Conservation (phyloP, 2,888 invertebrate genomes). For the Tiliacea aurago region DNA sequence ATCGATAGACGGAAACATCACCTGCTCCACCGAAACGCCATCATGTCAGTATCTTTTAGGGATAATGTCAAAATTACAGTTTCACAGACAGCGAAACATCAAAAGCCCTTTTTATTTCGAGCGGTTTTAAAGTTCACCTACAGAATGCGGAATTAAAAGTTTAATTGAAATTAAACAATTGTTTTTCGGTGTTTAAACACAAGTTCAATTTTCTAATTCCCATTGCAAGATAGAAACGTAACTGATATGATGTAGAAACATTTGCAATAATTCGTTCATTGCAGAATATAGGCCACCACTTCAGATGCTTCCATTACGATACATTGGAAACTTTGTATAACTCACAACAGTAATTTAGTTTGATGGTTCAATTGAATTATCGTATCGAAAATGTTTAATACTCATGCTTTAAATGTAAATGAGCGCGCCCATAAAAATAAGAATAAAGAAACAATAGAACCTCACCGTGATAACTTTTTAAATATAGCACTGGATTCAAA, state of each 20-base stretch:
- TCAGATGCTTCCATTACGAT: slow-evolving; percentile 70
- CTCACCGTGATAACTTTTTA: slow-evolving; percentile 51
- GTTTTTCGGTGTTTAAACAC: slow-evolving; percentile 16
- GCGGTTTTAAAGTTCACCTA: slow-evolving; percentile 26
- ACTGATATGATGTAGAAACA: slow-evolving; percentile 69
- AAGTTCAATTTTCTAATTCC: slow-evolving; percentile 36
- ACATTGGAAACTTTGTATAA: slow-evolving; percentile 60
- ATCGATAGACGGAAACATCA: slow-evolving; percentile 76
- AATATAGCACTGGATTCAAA: slow-evolving; percentile 29
- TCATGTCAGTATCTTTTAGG: slow-evolving; percentile 53
- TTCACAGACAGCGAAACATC: slow-evolving; percentile 42
- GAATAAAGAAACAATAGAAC: slow-evolving; percentile 20
- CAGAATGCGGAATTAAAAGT: slow-evolving; percentile 15
- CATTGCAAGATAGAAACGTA: slow-evolving; percentile 36
- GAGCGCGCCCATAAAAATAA: not conserved
- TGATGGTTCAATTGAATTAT: slow-evolving; percentile 53
- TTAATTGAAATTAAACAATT: slow-evolving; percentile 35
- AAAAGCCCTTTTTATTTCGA: slow-evolving; percentile 59
- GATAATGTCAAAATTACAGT: slow-evolving; percentile 43
- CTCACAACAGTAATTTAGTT: slow-evolving; percentile 60
- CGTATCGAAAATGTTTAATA: slow-evolving; percentile 24
- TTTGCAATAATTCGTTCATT: slow-evolving; percentile 77
- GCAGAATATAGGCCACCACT: slow-evolving; percentile 79
- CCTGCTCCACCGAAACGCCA: slow-evolving; percentile 59
- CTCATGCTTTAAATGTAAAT: not conserved